Base-by-base conservation (phyloP, 1,140 invertebrate species). In the Hyphantria cunea region DNA sequence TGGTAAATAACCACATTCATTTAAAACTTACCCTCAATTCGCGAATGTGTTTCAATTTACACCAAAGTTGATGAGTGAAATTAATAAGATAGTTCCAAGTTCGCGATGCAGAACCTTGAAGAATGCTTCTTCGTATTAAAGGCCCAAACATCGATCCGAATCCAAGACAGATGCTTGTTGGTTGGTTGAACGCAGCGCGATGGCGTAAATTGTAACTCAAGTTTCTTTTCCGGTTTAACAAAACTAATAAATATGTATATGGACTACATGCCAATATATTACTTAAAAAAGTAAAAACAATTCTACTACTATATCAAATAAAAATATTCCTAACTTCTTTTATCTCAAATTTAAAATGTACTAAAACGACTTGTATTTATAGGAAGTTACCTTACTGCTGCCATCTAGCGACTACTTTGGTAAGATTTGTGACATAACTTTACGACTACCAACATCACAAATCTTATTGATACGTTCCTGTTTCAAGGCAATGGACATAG, bases 131-230 rank as follows among this genome's bases (percentile, higher is more conserved):
- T 85, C 91, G 89, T 81, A 92, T 86, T 86, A 92, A 91, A 90
- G 92, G 90, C 86, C 92, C 92, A 85, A 93, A 93, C 92, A 93
- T 93, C 91, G 92, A 93, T 93, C 92, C 92, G 91, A 92, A 87
- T 88, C 78, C 83, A 75, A 86, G 72, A 78, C 79, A 79, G 76
- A 75, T 83, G 71, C 74, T 78, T 59, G 66, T 63, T 68, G 59
- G 66, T 66, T 50, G 37, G 37, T 39, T 2, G 56, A 56, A 68
- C 54, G 60, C 39, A 59, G 42, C 45, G 72, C 59, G 72, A 80
- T 87, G 76, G 78, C 83, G 75, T 82, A 75, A 71, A 70, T 67
- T 48, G 65, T 48, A 53, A 45, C 45, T 56, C 47, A 68, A 66
- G 65, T 72, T 70, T 54, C 47, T 66, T 54, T 66, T 72, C 60